Conservation (phyloP, 2,888 invertebrate species). For the Andrena fulva region DNA sequence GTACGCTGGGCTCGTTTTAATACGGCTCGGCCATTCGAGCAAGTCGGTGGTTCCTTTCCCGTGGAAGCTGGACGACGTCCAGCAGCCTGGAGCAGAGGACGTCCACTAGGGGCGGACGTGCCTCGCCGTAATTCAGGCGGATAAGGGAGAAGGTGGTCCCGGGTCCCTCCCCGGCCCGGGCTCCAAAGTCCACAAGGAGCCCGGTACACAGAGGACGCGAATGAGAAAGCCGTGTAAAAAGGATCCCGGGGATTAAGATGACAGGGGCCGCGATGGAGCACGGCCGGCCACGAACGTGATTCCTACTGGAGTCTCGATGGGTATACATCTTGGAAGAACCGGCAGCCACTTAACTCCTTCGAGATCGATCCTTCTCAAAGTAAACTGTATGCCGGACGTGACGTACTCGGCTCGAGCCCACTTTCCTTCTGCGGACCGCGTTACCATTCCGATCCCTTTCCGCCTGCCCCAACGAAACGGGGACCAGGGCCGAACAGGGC, state of each 20-base stretch:
- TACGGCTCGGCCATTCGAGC: conserved; percentile 65
- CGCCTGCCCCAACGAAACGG: background rate
- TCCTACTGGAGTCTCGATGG: conserved; percentile 55
- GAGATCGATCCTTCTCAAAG: conserved; percentile 67
- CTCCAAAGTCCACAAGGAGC: conserved; percentile 72
- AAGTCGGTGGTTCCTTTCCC: conserved; percentile 52
- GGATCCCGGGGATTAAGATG: conserved; percentile 77
- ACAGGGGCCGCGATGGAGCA: conserved; percentile 73
- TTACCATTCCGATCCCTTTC: conserved; percentile 2
- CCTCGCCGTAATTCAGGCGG: conserved; percentile 79
- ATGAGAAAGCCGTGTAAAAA: conserved; percentile 77
- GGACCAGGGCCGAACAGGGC: conserved; percentile 8
- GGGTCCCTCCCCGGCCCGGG: conserved; percentile 38
- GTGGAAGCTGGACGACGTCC: conserved; percentile 76
- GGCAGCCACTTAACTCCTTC: conserved; percentile 69
- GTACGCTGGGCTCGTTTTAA: conserved; percentile 72
- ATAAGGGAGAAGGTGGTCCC: conserved; percentile 75
- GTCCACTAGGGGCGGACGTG: conserved; percentile 77
- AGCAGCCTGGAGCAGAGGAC: conserved; percentile 69
- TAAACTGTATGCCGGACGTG: conserved; percentile 72
- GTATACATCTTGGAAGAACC: conserved; percentile 63
- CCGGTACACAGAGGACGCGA: conserved; percentile 72
- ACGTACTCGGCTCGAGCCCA: conserved; percentile 60
- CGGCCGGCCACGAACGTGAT: conserved; percentile 69
- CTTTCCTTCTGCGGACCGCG: conserved; percentile 43